A percentile compares a stretch with the other conserved stretches of the same genome.
Conservation (phyloP, 2,113 vertebrate species). For the Urocolius indicus region DNA sequence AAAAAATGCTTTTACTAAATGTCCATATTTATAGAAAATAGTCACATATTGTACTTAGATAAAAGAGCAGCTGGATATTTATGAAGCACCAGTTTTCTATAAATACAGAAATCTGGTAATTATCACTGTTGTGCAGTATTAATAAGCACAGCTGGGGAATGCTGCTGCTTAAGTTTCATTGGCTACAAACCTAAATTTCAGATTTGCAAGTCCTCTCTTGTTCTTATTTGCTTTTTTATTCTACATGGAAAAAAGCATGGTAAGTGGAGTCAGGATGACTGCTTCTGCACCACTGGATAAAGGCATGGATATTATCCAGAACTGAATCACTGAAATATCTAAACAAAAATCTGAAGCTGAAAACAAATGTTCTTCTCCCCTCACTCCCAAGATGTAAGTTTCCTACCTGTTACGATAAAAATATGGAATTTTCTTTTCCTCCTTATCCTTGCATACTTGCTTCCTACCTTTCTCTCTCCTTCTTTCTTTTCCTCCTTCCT, state of each 20-base stretch:
- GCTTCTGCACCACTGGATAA: background rate
- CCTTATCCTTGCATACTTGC: background rate
- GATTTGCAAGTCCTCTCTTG: background rate
- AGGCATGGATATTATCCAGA: background rate
- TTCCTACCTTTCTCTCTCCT: background rate
- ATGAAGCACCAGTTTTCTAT: slow-evolving; percentile 31
- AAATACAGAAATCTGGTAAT: slow-evolving; percentile 56
- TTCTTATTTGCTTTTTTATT: background rate
- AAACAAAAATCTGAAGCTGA: background rate
- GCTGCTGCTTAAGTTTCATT: background rate
- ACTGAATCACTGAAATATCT: background rate
- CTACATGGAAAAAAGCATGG: background rate
- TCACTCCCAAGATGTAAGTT: accelerated
- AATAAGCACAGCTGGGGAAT: slow-evolving; percentile 38
- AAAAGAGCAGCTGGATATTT: slow-evolving; percentile 25
- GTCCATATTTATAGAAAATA: background rate
- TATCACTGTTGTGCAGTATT: background rate
- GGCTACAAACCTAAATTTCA: background rate
- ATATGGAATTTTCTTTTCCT: no score
- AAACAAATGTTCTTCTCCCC: background rate
- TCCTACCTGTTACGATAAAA: background rate
- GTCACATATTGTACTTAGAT: background rate
- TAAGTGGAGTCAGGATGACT: background rate
- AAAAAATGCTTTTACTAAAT: background rate
- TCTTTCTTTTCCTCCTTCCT: background rate